Conservation (phyloP, 1,140 invertebrate species). For the Ctenoplectra terminalis region DNA sequence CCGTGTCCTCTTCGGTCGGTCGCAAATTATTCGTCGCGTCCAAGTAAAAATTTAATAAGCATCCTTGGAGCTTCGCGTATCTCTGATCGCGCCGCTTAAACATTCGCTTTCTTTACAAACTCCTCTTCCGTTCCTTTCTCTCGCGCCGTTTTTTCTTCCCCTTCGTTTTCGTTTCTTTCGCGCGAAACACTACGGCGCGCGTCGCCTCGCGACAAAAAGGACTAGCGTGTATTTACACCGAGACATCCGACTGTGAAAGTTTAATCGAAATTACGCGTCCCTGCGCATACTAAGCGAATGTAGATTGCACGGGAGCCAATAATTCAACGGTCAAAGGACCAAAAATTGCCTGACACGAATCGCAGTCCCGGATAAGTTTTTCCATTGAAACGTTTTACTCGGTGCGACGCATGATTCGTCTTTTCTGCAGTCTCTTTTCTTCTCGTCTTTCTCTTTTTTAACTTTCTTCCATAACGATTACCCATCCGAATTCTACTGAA, state of each 20-base stretch:
- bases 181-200: background rate
- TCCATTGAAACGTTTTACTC: background rate
- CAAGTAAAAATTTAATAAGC: constrained; percentile 46
- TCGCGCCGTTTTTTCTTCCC: background rate
- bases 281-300: constrained; percentile 21
- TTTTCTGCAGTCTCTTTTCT: background rate
- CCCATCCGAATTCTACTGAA: no score
- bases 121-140: background rate
- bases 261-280: constrained; percentile 36
- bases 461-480: no score
- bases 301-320: constrained; percentile 14
- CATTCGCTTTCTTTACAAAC: constrained; percentile 21
- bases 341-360: constrained; percentile 5
- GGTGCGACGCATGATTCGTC: background rate
- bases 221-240: background rate
- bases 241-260: background rate
- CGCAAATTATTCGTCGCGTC: constrained; percentile 40
- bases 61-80: constrained; percentile 17
- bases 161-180: background rate
- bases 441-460: no score
- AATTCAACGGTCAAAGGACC: constrained; percentile 22
- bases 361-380: background rate
- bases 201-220: constrained; percentile 6
- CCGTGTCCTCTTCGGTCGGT: background rate
- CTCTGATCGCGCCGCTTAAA: constrained; percentile 27